Conservation (phyloP, 30 jellyfish, hydroid and myxozoan genomes). For the Pelagia noctiluca region DNA sequence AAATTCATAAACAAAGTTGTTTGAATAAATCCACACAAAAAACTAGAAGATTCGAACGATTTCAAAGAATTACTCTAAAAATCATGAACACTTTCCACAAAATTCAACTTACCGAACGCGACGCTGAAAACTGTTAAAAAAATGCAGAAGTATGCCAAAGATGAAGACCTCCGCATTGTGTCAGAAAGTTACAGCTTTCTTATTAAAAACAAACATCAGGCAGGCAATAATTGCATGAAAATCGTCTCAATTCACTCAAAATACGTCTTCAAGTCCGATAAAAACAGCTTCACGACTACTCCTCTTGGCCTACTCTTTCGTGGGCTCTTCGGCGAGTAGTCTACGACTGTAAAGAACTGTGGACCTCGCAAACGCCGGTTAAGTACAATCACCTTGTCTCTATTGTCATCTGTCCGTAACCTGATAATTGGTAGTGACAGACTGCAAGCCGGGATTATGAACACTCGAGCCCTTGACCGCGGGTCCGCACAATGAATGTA, state of each 20-base stretch:
- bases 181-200: not conserved
- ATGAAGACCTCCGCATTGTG: slow-evolving; percentile 1
- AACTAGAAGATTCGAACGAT: too few species aligned
- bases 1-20: too few species aligned
- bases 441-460: slow-evolving; percentile 21
- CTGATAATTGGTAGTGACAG: slow-evolving; percentile 66
- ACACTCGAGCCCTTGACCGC: not conserved
- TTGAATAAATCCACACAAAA: too few species aligned
- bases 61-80: too few species aligned
- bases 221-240: too few species aligned
- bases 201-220: too few species aligned
- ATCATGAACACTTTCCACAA: too few species aligned
- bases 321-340: slow-evolving; percentile 76
- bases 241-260: too few species aligned
- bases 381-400: slow-evolving; percentile 47
- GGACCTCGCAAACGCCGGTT: slow-evolving; percentile 35
- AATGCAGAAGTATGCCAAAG: not conserved
- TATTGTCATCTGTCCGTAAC: slow-evolving; percentile 51
- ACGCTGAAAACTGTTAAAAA: not conserved
- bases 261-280: not conserved
- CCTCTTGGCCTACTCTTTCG: slow-evolving; percentile 9
- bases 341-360: slow-evolving; percentile 57
- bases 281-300: slow-evolving; percentile 14
- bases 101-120: not conserved
- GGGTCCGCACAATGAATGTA: not conserved